phyloP scores from a whole-genome alignment of 1,140 invertebrate genomes.

The Scaptomyza montana region DNA sequence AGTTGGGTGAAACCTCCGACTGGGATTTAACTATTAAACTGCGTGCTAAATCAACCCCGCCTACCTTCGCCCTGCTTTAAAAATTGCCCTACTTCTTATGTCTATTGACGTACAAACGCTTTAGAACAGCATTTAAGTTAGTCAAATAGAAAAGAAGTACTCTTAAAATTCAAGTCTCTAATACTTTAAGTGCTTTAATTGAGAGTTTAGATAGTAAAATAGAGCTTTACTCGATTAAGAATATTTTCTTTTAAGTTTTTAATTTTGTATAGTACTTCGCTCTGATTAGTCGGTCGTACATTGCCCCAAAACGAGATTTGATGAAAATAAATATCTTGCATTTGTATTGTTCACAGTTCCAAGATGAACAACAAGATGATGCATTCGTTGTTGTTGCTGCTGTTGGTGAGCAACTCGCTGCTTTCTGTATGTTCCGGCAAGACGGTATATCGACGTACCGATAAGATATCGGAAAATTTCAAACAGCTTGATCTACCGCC shows the following conservation, averaged over 20 bases:
- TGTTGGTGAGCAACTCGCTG: slow-evolving; percentile 38
- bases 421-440: slow-evolving; percentile 34
- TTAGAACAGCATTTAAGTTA: no score
- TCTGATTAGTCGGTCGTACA: no score
- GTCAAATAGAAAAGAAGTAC: no score
- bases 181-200: no score
- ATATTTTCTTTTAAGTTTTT: no score
- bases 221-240: no score
- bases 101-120: no score
- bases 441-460: slow-evolving; percentile 67
- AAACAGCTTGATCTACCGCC: slow-evolving; percentile 76
- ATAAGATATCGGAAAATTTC: slow-evolving; percentile 79
- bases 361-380: slow-evolving; percentile 41
- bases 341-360: slow-evolving; percentile 6
- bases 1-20: slow-evolving; percentile 31
- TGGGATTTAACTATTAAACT: slow-evolving; percentile 6
- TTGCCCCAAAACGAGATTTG: no score
- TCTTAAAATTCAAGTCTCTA: no score
- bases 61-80: not conserved
- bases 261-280: no score
- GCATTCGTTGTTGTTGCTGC: slow-evolving; percentile 47
- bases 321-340: not conserved
- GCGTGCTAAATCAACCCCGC: not conserved
- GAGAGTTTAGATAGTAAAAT: no score
- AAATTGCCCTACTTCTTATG: no score